Base-by-base conservation (phyloP, 2,113 vertebrate species). In the Melanotaenia duboulayi region DNA sequence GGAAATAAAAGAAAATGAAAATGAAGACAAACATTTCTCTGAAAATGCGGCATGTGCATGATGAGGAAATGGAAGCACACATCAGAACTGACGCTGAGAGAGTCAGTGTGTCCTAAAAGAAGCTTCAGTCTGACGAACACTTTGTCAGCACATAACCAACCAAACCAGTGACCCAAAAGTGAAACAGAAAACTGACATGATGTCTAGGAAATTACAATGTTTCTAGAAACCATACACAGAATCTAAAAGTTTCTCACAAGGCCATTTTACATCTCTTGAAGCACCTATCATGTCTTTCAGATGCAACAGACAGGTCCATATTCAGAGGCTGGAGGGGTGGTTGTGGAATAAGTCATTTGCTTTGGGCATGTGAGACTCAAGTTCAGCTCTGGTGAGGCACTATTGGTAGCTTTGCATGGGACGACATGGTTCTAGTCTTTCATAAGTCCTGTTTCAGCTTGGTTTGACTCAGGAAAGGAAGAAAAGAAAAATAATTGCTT, bases 71-170 rank as follows among this genome's bases (percentile, higher is more conserved):
- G 58, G 39, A 50, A 66, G 76, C 60, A 64, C 50, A 42, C 46
- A 25, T 24, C 37, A 61, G 50, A 73, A 52, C 2, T 39, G 25
- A 63, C 60, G 63, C 44, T 62, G 13, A 63, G 13, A 63, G 59
- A 75, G 62, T 62, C 49, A 20, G 37, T 60, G 24, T 49, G 52
- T 74, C 24, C 63, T 59, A 19, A 63, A 32, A 60, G 64, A 28
- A 35, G 23, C 72, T 54, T 60, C 59, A 17, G 28, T 62, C 51
- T 82, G 58, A 79, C 76, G 65, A 51, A 48, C 22, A 44, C 51
- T 56, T 37, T 3, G 13, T 17, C 24, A 63, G 44, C 51, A 12
- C 40, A 7, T 19, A 48, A n/a, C 44, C 44, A 48, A 19, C 17
- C 44, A 16, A 46, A 16, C 17, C 14, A 46, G 63, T 65, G 11